Evolutionary conservation across 2,113 vertebrate species (phyloP).

Genomic region (Dromaius novaehollandiae): DNA sequence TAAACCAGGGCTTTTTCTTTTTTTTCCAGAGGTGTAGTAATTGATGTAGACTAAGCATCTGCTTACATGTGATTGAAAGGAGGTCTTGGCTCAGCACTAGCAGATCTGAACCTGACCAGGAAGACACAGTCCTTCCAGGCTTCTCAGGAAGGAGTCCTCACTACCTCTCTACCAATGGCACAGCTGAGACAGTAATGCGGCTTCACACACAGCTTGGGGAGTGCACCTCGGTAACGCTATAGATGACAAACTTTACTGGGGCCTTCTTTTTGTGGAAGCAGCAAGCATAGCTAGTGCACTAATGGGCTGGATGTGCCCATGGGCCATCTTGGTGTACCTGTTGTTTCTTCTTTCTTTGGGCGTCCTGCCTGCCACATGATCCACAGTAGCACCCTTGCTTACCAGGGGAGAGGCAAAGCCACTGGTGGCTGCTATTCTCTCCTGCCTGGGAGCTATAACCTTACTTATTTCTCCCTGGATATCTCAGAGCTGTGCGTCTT

Average conservation of each 20-base stretch:
- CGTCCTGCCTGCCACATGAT: neutral
- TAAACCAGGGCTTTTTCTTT: neutral
- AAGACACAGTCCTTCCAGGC: neutral
- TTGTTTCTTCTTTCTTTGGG: neutral
- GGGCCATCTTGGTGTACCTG: neutral
- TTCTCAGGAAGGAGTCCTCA: neutral
- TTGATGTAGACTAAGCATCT: neutral
- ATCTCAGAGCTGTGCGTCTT: neutral
- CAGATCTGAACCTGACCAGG: neutral
- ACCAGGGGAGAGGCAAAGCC: neutral
- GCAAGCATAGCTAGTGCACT: neutral
- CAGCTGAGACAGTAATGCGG: neutral
- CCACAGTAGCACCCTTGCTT: neutral
- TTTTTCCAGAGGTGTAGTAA: neutral
- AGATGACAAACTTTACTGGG: neutral
- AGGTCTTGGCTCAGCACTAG: neutral
- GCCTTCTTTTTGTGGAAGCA: neutral
- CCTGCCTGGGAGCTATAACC: neutral
- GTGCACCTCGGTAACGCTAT: neutral
- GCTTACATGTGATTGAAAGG: neutral
- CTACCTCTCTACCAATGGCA: neutral
- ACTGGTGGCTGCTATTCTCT: neutral
- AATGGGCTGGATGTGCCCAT: neutral
- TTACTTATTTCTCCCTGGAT: neutral
- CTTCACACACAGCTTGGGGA: too few species aligned